These are phyloP conservation scores for Pogonomyrmex californicus DNA, from an alignment of 1,140 invertebrate species.

Conservation along the genomic window DNA sequence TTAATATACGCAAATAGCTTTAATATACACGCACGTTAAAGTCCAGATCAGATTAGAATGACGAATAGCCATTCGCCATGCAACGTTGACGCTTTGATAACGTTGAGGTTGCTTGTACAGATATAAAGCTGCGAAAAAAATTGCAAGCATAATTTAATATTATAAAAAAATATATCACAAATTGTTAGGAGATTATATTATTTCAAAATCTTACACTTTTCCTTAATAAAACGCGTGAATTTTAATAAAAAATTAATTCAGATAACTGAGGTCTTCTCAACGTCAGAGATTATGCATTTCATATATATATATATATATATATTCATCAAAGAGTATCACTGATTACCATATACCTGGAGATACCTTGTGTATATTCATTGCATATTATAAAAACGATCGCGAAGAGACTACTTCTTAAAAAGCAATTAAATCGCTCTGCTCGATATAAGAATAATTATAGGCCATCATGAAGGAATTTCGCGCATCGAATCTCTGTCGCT, in stretches of 20 bases:
- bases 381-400: constrained; percentile 48
- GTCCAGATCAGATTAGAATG: constrained; percentile 45
- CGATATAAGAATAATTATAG: constrained; percentile 53
- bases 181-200: background rate
- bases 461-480: constrained; percentile 34
- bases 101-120: constrained; percentile 19
- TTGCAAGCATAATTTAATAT: background rate
- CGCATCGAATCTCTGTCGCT: constrained; percentile 50
- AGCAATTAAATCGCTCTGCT: constrained; percentile 50
- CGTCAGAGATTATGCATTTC: constrained; percentile 38
- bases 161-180: constrained; percentile 8
- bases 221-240: background rate
- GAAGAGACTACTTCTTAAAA: constrained; percentile 29
- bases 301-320: constrained; percentile 31
- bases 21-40: constrained; percentile 49
- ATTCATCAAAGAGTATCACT: constrained; percentile 32
- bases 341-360: constrained; percentile 23
- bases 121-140: constrained; percentile 26
- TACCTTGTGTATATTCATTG: constrained; percentile 60
- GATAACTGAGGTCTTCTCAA: background rate
- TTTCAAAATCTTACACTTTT: background rate
- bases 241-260: constrained; percentile 32
- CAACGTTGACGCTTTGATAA: constrained; percentile 38
- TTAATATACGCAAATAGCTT: constrained; percentile 50
- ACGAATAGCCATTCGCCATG: constrained; percentile 40